Percentiles rank a stretch among this genome's conserved stretches.
These are phyloP conservation scores for Aix galericulata DNA, from an alignment of 2,113 vertebrate species.

Conservation along the genomic window DNA sequence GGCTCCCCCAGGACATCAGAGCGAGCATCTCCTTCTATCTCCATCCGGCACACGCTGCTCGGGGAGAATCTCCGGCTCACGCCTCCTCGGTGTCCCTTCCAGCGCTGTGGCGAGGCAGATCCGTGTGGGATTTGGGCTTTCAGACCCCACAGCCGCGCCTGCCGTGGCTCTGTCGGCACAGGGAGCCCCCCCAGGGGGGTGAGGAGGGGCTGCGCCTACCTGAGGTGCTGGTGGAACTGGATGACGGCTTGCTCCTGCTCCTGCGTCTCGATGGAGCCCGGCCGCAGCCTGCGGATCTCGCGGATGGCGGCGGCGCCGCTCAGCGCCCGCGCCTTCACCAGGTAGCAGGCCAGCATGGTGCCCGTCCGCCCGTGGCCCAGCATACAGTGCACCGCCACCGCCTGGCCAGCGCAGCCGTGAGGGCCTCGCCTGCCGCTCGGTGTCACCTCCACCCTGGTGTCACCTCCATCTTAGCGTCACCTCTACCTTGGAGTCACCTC, in stretches of 20 bases:
- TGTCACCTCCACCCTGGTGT: background rate
- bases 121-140: fast-evolving
- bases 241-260: conserved; percentile 91
- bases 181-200: background rate
- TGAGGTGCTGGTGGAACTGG: conserved; percentile 81
- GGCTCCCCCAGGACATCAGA: fast-evolving
- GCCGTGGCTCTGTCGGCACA: fast-evolving
- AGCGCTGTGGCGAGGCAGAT: fast-evolving
- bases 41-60: fast-evolving
- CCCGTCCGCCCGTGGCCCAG: conserved; percentile 91
- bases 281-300: conserved; percentile 85
- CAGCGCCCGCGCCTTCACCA: conserved; percentile 81
- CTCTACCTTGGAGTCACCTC: too few relatives aligned
- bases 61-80: fast-evolving
- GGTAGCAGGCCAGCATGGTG: conserved; percentile 95
- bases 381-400: conserved; percentile 89
- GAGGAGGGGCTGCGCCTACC: conserved; percentile 13
- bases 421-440: background rate
- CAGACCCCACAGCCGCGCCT: fast-evolving
- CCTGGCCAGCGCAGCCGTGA: conserved; percentile 71
- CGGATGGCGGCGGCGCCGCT: conserved; percentile 81
- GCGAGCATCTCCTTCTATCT: fast-evolving
- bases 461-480: background rate
- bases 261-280: conserved; percentile 88
- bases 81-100: background rate